phyloP scores from a whole-genome alignment of 1,140 invertebrate genomes.

The Potamilus streckersoni region DNA sequence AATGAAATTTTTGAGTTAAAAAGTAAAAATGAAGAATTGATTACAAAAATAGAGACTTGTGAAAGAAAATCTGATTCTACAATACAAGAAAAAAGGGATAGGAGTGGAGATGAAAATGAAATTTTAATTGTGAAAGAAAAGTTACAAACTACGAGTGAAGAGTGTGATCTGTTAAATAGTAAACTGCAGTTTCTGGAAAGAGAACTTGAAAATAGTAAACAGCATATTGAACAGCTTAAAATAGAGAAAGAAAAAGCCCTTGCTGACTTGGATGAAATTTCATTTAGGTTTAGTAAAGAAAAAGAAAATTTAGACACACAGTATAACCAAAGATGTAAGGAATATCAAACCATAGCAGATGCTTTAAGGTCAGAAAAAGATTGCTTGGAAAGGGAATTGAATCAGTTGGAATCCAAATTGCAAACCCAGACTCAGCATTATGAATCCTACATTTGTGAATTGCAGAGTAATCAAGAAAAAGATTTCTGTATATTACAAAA shows the following conservation, averaged over 20 bases:
- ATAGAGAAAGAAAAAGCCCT: conserved; percentile 9
- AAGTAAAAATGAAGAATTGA: conserved; percentile 7
- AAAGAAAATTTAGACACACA: no score
- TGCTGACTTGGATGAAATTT: conserved; percentile 11
- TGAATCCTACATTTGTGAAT: conserved; percentile 48
- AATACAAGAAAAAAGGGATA: not conserved
- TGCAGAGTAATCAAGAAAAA: conserved; percentile 36
- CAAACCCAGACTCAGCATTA: conserved; percentile 41
- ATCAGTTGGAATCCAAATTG: conserved; percentile 21
- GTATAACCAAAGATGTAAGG: no score
- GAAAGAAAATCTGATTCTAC: not conserved
- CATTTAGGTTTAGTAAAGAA: no score
- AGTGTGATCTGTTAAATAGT: conserved; percentile 23
- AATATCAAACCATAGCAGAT: no score
- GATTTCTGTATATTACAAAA: conserved; percentile 28
- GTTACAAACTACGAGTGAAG: conserved; percentile 17
- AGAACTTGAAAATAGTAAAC: not conserved
- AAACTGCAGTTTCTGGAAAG: conserved; percentile 17
- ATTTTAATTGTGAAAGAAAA: conserved; percentile 29
- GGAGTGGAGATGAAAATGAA: not conserved
- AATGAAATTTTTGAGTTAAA: conserved; percentile 18
- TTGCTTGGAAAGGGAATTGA: conserved; percentile 20
- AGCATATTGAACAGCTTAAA: conserved; percentile 9
- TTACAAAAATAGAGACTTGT: conserved; percentile 4
- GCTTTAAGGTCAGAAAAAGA: no score